Conservation (phyloP, 35 echinoderm and acorn worm genomes). For the Apostichopus parvimensis region DNA sequence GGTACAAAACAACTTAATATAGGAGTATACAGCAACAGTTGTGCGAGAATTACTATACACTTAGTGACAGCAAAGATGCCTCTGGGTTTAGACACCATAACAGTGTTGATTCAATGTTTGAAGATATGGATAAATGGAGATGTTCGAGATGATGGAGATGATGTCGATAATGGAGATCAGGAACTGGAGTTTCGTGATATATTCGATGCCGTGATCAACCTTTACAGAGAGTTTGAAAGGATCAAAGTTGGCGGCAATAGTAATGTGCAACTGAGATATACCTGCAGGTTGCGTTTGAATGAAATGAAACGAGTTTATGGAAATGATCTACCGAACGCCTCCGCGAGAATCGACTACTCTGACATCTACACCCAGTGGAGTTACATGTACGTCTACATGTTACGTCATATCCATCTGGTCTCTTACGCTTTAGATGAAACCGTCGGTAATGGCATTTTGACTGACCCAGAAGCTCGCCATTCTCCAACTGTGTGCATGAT, state of each 20-base stretch:
- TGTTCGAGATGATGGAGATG: too few species aligned
- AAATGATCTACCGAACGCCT: not conserved
- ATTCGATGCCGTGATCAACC: not conserved
- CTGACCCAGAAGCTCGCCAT: not conserved
- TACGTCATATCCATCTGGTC: constrained; percentile 26
- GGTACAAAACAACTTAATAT: too few species aligned
- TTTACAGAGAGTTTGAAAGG: not conserved
- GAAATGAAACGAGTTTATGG: not conserved
- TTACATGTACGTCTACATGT: constrained; percentile 39
- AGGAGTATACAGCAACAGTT: too few species aligned
- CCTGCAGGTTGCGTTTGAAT: not conserved
- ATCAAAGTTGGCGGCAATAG: not conserved
- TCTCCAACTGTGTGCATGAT: constrained; percentile 1
- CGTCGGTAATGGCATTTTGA: not conserved
- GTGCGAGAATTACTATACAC: too few species aligned
- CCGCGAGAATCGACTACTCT: not conserved
- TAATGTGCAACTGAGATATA: not conserved
- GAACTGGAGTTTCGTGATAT: not conserved
- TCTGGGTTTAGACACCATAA: too few species aligned
- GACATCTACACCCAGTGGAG: constrained; percentile 3
- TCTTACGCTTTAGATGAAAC: not conserved
- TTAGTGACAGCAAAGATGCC: too few species aligned
- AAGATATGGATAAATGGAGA: too few species aligned
- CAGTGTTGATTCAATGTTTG: too few species aligned
- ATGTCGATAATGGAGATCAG: too few species aligned